phyloP scores from a whole-genome alignment of 2,113 vertebrate genomes.

The Labrus mixtus region DNA sequence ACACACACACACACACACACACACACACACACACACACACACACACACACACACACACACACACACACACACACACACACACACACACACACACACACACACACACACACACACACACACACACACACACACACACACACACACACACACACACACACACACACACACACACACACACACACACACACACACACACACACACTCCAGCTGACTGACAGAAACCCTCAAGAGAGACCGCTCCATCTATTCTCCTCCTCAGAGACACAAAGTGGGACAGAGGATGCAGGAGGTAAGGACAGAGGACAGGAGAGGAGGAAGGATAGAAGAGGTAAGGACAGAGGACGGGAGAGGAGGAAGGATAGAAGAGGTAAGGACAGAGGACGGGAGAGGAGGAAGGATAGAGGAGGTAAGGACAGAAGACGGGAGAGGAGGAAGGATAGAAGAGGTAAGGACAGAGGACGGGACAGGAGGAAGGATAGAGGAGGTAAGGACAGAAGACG shows the following conservation, averaged over 20 bases:
- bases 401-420: no score
- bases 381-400: no score
- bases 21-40: neutral
- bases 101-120: neutral
- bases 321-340: neutral
- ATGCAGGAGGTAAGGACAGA: neutral
- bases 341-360: no score
- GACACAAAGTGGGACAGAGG: constrained; percentile 53
- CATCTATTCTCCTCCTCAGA: constrained; percentile 18
- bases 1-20: neutral
- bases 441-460: no score
- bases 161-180: neutral
- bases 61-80: neutral
- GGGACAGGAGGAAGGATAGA: constrained; percentile 38
- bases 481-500: neutral
- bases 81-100: neutral
- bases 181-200: neutral
- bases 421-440: neutral
- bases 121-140: neutral
- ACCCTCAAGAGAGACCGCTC: constrained; percentile 30
- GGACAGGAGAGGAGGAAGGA: neutral
- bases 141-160: neutral
- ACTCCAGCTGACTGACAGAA: neutral
- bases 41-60: neutral
- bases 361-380: neutral